phyloP scores from a whole-genome alignment of 2,888 invertebrate species.

The Cyaniris semiargus region DNA sequence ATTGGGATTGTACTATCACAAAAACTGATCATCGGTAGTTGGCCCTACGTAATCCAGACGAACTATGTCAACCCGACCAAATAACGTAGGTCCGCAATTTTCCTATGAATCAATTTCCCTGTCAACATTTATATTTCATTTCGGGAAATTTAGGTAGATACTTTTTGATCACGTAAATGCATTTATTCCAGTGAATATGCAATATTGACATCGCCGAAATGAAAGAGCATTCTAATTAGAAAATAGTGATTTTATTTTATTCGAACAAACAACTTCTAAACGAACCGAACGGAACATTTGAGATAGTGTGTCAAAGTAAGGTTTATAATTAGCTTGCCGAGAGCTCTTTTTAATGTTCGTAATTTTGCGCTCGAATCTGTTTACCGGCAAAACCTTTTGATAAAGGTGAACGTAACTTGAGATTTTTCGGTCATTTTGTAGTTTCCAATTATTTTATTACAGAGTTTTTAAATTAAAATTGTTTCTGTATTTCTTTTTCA shows the following conservation, averaged over 20 bases:
- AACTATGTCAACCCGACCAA: background rate
- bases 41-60: too few species aligned
- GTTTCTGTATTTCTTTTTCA: background rate
- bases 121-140: background rate
- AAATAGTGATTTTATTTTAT: background rate
- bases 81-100: background rate
- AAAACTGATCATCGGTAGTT: too few species aligned
- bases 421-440: background rate
- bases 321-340: constrained; percentile 26
- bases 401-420: constrained; percentile 12
- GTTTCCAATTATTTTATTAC: constrained; percentile 8
- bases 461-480: background rate
- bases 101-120: background rate
- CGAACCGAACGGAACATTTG: constrained; percentile 15
- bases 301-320: constrained; percentile 26
- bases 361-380: constrained; percentile 15
- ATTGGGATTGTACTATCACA: too few species aligned
- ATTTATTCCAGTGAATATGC: background rate
- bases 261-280: constrained; percentile 17
- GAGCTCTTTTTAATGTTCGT: constrained; percentile 30
- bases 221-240: constrained; percentile 24
- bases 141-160: background rate
- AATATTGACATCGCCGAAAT: background rate
- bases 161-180: background rate
- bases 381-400: constrained; percentile 14